Percentiles rank a stretch among this genome's conserved stretches.
phyloP scores from a whole-genome alignment of 2,888 invertebrate genomes.

The Eilema caniola region DNA sequence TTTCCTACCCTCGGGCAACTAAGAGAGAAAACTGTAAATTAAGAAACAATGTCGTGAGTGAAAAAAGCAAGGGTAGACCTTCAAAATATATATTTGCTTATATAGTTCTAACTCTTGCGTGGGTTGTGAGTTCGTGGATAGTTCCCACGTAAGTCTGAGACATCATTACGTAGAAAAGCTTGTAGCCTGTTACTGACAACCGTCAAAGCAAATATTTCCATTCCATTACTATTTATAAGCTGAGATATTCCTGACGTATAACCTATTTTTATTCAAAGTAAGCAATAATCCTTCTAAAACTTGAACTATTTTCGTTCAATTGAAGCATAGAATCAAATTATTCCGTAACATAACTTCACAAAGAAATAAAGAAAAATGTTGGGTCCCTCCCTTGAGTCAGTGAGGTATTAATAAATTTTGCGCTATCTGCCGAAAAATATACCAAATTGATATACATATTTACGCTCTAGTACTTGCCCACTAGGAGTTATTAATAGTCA shows the following conservation, averaged over 20 bases:
- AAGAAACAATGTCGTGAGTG: not conserved
- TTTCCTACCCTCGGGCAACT: not conserved
- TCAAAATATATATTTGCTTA: not conserved
- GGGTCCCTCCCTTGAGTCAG: not conserved
- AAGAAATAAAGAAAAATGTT: not conserved
- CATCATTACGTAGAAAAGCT: not conserved
- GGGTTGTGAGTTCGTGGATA: not conserved
- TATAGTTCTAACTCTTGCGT: not conserved
- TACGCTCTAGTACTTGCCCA: not conserved
- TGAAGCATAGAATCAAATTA: not conserved
- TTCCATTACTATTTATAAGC: not conserved
- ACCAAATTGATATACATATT: not conserved
- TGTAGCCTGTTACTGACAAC: constrained; percentile 3
- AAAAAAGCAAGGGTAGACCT: not conserved
- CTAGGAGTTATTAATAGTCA: not conserved
- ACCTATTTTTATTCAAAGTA: not conserved
- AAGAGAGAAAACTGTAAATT: not conserved
- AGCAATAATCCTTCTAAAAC: not conserved
- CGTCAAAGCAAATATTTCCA: not conserved
- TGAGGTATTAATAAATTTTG: constrained; percentile 12
- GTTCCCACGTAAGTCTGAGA: not conserved
- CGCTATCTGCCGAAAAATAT: not conserved
- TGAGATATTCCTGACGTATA: not conserved
- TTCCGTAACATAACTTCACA: not conserved
- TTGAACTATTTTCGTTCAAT: too few species aligned